Evolutionary conservation across 2,797 vertebrate species (phyloP).

Genomic region (Acrocephalus scirpaceus): DNA sequence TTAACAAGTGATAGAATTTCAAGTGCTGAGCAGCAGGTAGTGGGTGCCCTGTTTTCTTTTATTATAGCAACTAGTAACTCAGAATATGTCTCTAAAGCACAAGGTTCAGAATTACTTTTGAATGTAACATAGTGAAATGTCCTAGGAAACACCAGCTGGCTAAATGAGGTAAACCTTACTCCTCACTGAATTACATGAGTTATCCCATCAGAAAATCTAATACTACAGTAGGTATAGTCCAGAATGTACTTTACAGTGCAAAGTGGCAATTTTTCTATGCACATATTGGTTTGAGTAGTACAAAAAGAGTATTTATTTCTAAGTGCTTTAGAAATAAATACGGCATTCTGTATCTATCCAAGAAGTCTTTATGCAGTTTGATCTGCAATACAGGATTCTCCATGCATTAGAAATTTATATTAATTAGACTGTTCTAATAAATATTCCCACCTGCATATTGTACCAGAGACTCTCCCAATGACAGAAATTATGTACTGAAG

Average conservation of each 20-base stretch:
- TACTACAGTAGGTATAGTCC: neutral
- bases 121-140: neutral
- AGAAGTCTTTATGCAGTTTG: neutral
- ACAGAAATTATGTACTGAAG: neutral
- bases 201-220: neutral
- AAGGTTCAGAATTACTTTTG: neutral
- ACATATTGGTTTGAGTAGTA: neutral
- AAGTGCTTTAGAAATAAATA: neutral
- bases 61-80: neutral
- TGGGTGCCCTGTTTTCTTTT: neutral
- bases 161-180: neutral
- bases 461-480: neutral
- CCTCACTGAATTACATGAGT: neutral
- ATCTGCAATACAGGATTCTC: neutral
- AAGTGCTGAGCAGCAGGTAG: neutral
- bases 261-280: neutral
- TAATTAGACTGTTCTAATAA: neutral
- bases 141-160: neutral
- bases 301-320: too few relatives aligned
- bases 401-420: neutral
- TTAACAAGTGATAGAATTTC: neutral
- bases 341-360: neutral
- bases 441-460: neutral
- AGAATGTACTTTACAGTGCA: neutral
- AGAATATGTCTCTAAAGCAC: neutral